phyloP scores from a whole-genome alignment of 2,797 vertebrate genomes.

The Sebastes trivittatus region DNA sequence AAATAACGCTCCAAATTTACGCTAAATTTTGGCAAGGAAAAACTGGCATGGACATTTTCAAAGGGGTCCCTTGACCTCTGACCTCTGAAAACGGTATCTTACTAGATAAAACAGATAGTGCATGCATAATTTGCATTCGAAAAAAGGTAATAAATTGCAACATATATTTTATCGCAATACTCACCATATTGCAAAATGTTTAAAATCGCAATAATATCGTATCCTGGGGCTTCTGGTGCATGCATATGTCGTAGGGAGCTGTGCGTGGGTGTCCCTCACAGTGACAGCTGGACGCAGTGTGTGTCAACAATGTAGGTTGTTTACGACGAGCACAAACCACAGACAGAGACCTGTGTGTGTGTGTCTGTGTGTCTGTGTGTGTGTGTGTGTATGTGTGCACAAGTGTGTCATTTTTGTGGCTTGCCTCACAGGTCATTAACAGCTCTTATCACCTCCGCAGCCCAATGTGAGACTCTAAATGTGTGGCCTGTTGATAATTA shows the following conservation, averaged over 20 bases:
- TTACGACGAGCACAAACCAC: neutral
- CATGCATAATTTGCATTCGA: too few species aligned
- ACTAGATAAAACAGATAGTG: too few species aligned
- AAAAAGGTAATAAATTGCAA: too few species aligned
- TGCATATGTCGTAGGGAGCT: neutral
- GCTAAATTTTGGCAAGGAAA: too few species aligned
- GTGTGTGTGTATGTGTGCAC: neutral
- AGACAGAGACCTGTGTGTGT: neutral
- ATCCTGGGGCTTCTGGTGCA: accelerated
- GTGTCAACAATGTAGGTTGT: conserved; percentile 7
- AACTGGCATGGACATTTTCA: too few species aligned
- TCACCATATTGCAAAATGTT: too few species aligned
- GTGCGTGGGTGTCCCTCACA: conserved; percentile 16
- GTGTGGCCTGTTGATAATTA: conserved; percentile 10
- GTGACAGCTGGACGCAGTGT: conserved; percentile 46
- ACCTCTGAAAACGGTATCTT: too few species aligned
- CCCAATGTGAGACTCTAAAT: neutral
- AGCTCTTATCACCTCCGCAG: conserved; percentile 32
- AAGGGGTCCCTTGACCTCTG: too few species aligned
- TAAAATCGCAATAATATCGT: too few species aligned
- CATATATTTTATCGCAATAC: too few species aligned
- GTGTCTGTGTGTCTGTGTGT: conserved; percentile 17
- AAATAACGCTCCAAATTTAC: too few species aligned
- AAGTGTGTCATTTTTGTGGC: conserved; percentile 5
- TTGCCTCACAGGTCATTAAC: conserved; percentile 47